Conservation (phyloP, 2,113 vertebrate genomes). For the Pelmatolapia mariae region DNA sequence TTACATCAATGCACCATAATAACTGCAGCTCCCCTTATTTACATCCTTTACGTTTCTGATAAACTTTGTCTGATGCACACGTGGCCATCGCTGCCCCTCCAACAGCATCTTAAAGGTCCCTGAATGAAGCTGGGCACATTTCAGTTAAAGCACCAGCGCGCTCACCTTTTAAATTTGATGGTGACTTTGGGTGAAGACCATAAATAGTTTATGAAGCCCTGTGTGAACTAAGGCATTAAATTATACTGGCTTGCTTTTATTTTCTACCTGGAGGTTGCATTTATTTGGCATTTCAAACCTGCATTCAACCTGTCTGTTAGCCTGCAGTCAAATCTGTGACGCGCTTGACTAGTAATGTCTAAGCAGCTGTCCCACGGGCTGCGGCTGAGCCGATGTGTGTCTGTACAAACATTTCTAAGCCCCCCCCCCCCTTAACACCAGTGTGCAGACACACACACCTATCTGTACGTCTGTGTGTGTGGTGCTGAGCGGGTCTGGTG, state of each 20-base stretch:
- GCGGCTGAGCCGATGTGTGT: conserved; percentile 34
- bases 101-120: background rate
- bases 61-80: background rate
- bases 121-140: background rate
- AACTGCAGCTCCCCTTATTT: background rate
- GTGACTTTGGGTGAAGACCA: background rate
- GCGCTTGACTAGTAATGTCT: conserved; percentile 49
- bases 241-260: background rate
- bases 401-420: conserved; percentile 1
- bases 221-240: background rate
- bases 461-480: conserved; percentile 6
- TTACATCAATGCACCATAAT: conserved; percentile 58
- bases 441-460: background rate
- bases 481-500: conserved; percentile 36
- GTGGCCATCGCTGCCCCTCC: background rate
- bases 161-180: background rate
- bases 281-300: background rate
- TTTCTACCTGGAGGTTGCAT: background rate
- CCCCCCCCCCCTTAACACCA: background rate
- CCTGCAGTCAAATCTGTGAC: conserved; percentile 44
- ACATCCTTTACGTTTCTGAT: background rate
- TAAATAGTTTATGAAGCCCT: background rate
- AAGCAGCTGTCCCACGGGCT: conserved; percentile 49
- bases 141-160: background rate
- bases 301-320: conserved; percentile 22